A percentile compares a stretch with the other conserved stretches of the same genome.
Conservation (phyloP, 2,113 vertebrate genomes). For the Megaceryle maxima region DNA sequence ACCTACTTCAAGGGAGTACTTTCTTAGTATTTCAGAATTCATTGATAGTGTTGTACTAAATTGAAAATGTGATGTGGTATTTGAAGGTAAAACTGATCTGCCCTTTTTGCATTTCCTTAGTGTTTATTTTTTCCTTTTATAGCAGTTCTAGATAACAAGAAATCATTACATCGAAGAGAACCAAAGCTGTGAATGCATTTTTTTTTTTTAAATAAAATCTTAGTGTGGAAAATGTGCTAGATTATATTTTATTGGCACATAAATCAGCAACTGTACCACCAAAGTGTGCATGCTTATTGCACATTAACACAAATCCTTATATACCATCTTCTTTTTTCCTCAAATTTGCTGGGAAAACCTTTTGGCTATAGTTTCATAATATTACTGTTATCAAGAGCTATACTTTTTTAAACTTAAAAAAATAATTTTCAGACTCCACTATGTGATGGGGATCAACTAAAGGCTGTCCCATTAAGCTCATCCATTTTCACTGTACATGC, state of each 20-base stretch:
- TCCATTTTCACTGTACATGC: conserved; percentile 64
- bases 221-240: conserved; percentile 62
- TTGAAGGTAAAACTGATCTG: neutral
- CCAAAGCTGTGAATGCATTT: neutral
- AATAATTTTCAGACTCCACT: conserved; percentile 69
- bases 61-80: neutral
- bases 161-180: conserved; percentile 20
- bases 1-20: neutral
- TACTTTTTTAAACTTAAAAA: conserved; percentile 72
- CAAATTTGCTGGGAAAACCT: conserved; percentile 49
- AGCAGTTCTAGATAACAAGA: conserved; percentile 23
- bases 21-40: neutral
- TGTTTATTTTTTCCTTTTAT: conserved; percentile 22
- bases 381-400: conserved; percentile 51
- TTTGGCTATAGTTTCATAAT: conserved; percentile 33
- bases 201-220: conserved; percentile 40
- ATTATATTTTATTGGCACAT: conserved; percentile 70
- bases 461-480: conserved; percentile 62
- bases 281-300: conserved; percentile 78
- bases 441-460: conserved; percentile 52
- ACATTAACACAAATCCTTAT: conserved; percentile 68
- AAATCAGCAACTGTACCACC: conserved; percentile 67
- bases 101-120: conserved; percentile 40
- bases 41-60: neutral
- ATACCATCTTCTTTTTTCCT: neutral